A percentile compares a stretch with the other conserved stretches of the same genome.
Evolutionary conservation across 1,140 invertebrate genomes (phyloP).

Genomic region (Geopemphigus sp.): DNA sequence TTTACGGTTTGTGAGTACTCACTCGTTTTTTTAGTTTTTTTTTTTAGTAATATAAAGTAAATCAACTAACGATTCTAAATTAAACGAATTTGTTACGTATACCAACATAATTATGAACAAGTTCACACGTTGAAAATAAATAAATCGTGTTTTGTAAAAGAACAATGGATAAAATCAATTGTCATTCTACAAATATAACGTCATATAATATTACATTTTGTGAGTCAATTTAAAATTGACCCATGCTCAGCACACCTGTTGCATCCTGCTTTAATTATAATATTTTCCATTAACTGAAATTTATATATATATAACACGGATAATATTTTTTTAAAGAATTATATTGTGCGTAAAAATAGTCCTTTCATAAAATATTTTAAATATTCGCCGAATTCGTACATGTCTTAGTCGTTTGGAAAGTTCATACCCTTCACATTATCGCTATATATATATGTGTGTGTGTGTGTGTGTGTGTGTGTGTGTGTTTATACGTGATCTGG

Average conservation of each 20-base stretch:
- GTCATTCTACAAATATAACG: not conserved
- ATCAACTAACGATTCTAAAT: too few relatives aligned
- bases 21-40: too few relatives aligned
- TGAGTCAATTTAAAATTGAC: not conserved
- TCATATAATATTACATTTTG: not conserved
- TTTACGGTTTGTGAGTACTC: too few relatives aligned
- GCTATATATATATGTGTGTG: not conserved
- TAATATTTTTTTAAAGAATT: not conserved
- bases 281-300: not conserved
- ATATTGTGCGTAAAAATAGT: not conserved
- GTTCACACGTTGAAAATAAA: not conserved
- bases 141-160: not conserved
- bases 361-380: constrained; percentile 1
- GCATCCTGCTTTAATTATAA: constrained; percentile 41
- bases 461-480: not conserved
- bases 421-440: not conserved
- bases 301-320: too few relatives aligned
- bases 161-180: not conserved
- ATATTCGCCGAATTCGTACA: not conserved
- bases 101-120: too few relatives aligned
- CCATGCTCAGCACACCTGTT: constrained; percentile 40
- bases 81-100: too few relatives aligned
- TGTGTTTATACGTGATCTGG: constrained; percentile 1
- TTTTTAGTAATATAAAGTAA: too few relatives aligned
- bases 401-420: not conserved